Conservation (phyloP, 1,140 invertebrate genomes). For the Leptopilina boulardi region DNA sequence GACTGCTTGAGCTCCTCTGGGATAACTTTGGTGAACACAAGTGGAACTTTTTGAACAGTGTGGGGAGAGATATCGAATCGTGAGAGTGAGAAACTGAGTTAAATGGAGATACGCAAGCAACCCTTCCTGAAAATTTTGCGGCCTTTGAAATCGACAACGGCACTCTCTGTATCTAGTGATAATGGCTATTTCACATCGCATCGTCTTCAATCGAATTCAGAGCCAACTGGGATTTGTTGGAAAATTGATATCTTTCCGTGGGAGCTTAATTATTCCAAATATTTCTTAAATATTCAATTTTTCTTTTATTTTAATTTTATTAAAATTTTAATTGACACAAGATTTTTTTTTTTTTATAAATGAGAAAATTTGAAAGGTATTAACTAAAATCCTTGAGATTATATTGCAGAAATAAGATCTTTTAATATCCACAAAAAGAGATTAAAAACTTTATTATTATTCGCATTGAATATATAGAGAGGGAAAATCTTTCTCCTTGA, state of each 20-base stretch:
- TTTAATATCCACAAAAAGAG: background rate
- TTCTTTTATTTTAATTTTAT: background rate
- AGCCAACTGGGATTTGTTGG: background rate
- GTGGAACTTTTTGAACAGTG: constrained; percentile 3
- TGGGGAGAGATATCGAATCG: background rate
- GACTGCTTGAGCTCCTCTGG: background rate
- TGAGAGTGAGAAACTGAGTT: constrained; percentile 30
- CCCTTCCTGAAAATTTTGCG: background rate
- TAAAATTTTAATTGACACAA: background rate
- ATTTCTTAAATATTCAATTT: too few relatives aligned
- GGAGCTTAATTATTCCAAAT: background rate
- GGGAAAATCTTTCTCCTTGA: background rate
- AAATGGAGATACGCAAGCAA: constrained; percentile 15
- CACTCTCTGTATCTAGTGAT: background rate
- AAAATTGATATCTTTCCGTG: constrained; percentile 22
- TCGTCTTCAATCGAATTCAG: background rate
- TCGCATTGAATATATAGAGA: background rate
- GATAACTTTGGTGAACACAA: constrained; percentile 2
- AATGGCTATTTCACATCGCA: constrained; percentile 8
- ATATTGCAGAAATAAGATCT: background rate
- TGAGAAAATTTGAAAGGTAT: background rate
- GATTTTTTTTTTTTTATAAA: background rate
- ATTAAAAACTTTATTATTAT: background rate
- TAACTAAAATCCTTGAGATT: background rate
- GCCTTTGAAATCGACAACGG: background rate